phyloP scores from a whole-genome alignment of 2,113 vertebrate species.

The Oreocharis arfaki region DNA sequence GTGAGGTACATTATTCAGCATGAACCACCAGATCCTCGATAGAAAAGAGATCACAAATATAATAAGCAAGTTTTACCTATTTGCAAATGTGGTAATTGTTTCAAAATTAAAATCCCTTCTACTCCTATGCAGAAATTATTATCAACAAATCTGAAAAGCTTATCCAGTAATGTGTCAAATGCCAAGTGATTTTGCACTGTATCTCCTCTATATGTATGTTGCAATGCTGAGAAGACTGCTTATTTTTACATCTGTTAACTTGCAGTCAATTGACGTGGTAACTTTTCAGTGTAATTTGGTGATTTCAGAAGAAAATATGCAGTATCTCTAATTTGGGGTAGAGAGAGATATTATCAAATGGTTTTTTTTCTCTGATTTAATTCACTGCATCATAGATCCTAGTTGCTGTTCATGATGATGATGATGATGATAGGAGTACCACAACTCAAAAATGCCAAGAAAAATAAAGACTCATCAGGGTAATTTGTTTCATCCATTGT shows the following conservation, averaged over 20 bases:
- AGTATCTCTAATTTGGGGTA: neutral
- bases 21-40: neutral
- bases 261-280: neutral
- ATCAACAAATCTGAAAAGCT: neutral
- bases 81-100: neutral
- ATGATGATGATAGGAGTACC: neutral
- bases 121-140: neutral
- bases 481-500: neutral
- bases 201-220: neutral
- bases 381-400: neutral
- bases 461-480: neutral
- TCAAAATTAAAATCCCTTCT: neutral
- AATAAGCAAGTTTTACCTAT: neutral
- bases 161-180: neutral
- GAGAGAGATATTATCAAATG: rapidly evolving
- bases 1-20: neutral
- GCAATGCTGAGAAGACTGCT: neutral
- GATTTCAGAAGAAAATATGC: neutral
- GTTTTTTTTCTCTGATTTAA: neutral
- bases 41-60: neutral
- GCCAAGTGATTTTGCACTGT: neutral
- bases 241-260: neutral
- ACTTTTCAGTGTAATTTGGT: neutral
- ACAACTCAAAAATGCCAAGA: neutral
- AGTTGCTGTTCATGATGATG: neutral